Conservation (phyloP, 2,113 vertebrate genomes). For the Abramis brama region DNA sequence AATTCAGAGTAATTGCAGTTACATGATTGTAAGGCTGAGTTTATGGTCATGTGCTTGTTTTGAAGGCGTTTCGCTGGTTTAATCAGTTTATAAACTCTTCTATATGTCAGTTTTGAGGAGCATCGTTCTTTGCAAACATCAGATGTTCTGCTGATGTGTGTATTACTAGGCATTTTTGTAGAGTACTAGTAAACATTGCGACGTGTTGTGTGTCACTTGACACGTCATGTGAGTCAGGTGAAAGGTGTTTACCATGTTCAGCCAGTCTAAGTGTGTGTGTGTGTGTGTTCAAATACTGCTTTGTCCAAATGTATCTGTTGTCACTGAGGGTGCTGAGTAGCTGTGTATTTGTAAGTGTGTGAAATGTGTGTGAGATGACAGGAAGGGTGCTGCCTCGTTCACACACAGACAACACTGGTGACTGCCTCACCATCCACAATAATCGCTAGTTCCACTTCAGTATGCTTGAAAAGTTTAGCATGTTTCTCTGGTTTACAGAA, state of each 20-base stretch:
- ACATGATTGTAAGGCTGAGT: neutral
- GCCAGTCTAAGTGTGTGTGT: neutral
- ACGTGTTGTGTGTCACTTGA: neutral
- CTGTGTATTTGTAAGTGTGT: conserved; percentile 1
- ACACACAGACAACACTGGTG: conserved; percentile 36
- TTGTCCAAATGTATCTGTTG: neutral
- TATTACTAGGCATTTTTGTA: neutral
- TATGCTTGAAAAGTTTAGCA: neutral
- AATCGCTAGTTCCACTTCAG: neutral
- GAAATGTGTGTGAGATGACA: conserved; percentile 14
- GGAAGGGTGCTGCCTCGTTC: conserved; percentile 41
- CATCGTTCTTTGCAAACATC: neutral
- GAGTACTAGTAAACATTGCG: neutral
- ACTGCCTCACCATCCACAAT: neutral
- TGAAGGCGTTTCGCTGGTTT: neutral
- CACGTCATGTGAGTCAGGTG: conserved; percentile 5
- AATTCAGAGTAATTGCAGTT: neutral
- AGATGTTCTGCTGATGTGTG: neutral
- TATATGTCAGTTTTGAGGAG: neutral
- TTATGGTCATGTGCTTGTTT: neutral
- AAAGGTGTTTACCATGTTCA: neutral
- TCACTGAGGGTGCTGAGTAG: neutral
- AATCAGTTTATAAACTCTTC: neutral
- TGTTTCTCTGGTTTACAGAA: neutral
- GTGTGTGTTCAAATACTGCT: neutral